Evolutionary conservation across 2,888 invertebrate species (phyloP).

Genomic region (Dendrolimus pini): DNA sequence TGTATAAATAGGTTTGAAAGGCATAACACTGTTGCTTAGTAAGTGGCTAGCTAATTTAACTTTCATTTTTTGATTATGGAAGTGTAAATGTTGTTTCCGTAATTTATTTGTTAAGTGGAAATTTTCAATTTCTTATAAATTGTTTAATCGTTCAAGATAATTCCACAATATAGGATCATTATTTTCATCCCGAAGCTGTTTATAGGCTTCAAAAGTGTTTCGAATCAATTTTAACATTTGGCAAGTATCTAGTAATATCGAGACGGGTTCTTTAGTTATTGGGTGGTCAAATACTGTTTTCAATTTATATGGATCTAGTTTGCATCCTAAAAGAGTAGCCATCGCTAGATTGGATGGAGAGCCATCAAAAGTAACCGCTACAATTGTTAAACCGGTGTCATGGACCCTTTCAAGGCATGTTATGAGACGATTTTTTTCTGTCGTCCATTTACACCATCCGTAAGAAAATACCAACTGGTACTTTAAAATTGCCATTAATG

Average conservation of each 20-base stretch:
- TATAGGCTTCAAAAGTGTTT: constrained; percentile 1
- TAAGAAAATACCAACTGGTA: constrained; percentile 16
- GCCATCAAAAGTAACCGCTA: constrained; percentile 14
- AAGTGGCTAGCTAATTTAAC: constrained; percentile 9
- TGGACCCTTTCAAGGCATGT: constrained; percentile 8
- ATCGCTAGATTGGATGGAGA: constrained; percentile 14
- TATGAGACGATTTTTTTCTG: constrained; percentile 10
- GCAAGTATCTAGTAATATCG: constrained; percentile 10
- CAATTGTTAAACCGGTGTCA: constrained; percentile 8
- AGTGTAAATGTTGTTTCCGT: constrained; percentile 3
- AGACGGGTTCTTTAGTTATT: constrained; percentile 2
- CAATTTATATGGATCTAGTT: constrained; percentile 4
- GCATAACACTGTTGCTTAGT: constrained; percentile 11
- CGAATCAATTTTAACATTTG: constrained; percentile 1
- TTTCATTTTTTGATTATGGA: constrained; percentile 10
- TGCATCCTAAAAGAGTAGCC: constrained; percentile 14
- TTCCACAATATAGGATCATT: constrained; percentile 3
- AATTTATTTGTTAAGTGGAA: constrained; percentile 6
- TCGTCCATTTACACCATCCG: constrained; percentile 10
- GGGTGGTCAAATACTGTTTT: constrained; percentile 9
- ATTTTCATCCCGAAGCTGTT: constrained; percentile 1
- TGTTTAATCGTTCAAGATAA: constrained; percentile 6
- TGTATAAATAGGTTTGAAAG: no score
- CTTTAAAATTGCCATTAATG: constrained; percentile 11
- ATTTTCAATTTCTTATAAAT: constrained; percentile 2